Conservation (phyloP, 1,140 invertebrate species). For the Hyles euphorbiae region DNA sequence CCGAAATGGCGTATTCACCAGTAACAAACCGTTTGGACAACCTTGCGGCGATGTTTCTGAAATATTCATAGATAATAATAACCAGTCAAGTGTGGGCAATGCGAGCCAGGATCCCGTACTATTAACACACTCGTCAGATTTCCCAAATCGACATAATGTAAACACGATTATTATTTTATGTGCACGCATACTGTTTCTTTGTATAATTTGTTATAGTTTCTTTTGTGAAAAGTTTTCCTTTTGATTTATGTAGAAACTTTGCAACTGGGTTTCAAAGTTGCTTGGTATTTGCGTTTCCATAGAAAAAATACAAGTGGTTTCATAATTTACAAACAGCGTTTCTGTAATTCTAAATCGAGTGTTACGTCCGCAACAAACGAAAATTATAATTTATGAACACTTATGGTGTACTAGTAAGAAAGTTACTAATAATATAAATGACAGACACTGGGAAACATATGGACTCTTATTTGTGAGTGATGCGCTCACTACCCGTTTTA, state of each 20-base stretch:
- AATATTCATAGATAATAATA: constrained; percentile 15
- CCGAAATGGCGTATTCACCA: constrained; percentile 8
- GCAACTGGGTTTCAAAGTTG: constrained; percentile 12
- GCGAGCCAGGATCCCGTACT: neutral
- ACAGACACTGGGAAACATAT: too few species aligned
- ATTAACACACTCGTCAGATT: constrained; percentile 8
- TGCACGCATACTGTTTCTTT: constrained; percentile 4
- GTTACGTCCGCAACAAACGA: too few species aligned
- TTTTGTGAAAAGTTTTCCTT: constrained; percentile 7
- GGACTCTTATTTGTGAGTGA: too few species aligned
- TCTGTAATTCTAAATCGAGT: too few species aligned
- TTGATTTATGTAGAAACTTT: constrained; percentile 14
- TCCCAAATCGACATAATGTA: constrained; percentile 9
- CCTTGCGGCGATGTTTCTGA: constrained; percentile 13
- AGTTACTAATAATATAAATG: too few species aligned
- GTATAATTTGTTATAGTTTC: constrained; percentile 11
- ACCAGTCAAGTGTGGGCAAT: neutral
- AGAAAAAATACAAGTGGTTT: neutral
- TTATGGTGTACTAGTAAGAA: too few species aligned
- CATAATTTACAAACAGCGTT: constrained; percentile 1
- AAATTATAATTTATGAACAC: too few species aligned
- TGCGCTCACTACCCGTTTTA: too few species aligned
- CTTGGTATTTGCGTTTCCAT: neutral
- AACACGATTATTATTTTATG: constrained; percentile 7
- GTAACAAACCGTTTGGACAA: constrained; percentile 11